Base-by-base conservation (phyloP, 1,140 invertebrate species). In the Macrobrachium rosenbergii region DNA sequence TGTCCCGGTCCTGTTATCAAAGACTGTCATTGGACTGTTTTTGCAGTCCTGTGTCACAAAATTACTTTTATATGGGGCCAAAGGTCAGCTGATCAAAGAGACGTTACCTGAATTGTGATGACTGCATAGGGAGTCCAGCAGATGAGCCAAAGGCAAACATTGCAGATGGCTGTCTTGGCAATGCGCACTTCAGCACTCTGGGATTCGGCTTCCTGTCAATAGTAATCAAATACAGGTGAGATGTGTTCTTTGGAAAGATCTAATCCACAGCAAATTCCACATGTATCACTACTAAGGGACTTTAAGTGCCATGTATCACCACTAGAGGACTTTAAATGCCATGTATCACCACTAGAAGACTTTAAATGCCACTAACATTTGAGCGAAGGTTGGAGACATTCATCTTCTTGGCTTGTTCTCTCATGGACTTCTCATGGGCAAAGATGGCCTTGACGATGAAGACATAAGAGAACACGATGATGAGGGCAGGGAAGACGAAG, bases 371-470 rank as follows among this genome's bases (percentile, higher is more conserved):
- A n/a, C 81, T 83, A n/a, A 83, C 81, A 67, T 91, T 91, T 21
- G 91, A 90, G 76, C 92, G 77, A 14, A 92, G 90, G 28, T 91
- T 91, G 19, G 92, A 89, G 17, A 92, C 92, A 84, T 92, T 92
- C 92, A 92, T 92, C 87, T 91, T 92, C 88, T 91, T 92, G 16
- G 92, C 92, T 84, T 92, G 91, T 62, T 91, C 91, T 28, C 91
- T 82, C 90, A 94, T 92, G 84, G 93, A 91, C 58, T 91, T 91
- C 87, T 93, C 92, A 90, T 94, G 93, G n/a, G 91, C 90, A 14
- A 90, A 91, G 60, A 94, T 92, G 23, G 93, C 92, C 43, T 90
- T 90, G 43, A 93, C 91, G 87, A 93, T 93, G 89, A 91, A 90
- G 82, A 90, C 90, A 90, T 94, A 94, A 80, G 91, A 93, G 89